A percentile compares a stretch with the other conserved stretches of the same genome.
These are phyloP conservation scores for Macrosiphum euphorbiae DNA, from an alignment of 2,888 invertebrate genomes.

Conservation along the genomic window DNA sequence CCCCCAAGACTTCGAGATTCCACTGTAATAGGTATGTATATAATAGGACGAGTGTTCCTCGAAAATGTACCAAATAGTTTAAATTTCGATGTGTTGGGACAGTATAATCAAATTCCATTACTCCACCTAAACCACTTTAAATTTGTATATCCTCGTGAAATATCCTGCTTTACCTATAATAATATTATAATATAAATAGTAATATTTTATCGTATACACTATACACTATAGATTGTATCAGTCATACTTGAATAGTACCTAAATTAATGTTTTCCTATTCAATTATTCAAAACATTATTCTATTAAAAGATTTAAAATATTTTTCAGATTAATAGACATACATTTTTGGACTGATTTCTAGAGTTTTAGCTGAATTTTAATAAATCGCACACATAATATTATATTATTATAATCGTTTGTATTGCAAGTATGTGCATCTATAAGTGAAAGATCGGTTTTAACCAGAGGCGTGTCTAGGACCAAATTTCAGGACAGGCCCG, in stretches of 20 bases:
- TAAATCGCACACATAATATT: not conserved
- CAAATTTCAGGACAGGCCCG: too few species aligned
- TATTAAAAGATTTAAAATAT: not conserved
- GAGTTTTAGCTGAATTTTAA: not conserved
- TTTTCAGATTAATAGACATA: not conserved
- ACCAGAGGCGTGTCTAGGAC: too few species aligned
- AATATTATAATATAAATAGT: too few species aligned
- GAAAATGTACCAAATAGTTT: not conserved
- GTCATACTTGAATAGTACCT: not conserved
- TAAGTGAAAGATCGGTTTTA: not conserved
- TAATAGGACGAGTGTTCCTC: not conserved
- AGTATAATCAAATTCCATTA: not conserved
- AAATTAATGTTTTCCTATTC: not conserved
- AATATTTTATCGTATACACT: not conserved
- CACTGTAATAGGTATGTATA: not conserved
- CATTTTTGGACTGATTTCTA: not conserved
- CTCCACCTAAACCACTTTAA: not conserved
- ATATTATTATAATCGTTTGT: not conserved
- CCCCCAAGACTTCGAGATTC: too few species aligned
- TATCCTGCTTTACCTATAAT: not conserved
- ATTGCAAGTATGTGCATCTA: not conserved
- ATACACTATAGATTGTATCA: not conserved
- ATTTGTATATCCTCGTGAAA: not conserved
- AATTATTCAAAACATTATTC: not conserved
- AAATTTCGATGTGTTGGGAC: not conserved